Evolutionary conservation across 1,140 invertebrate species (phyloP).

Genomic region (Steinernema khuongi): DNA sequence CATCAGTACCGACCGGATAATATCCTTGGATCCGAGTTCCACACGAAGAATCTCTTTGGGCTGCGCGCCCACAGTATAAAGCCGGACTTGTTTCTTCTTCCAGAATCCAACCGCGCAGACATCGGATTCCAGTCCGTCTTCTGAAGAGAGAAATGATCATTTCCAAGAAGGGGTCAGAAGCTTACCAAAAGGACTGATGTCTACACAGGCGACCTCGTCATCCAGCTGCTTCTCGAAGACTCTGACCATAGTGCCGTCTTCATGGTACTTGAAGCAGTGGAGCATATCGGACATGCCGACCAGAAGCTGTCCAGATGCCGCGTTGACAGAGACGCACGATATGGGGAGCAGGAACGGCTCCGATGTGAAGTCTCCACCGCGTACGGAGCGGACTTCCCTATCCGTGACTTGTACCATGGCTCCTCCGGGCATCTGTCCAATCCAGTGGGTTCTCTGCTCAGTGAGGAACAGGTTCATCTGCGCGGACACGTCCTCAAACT

Average conservation of each 20-base stretch:
- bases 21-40: slow-evolving; percentile 79
- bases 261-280: slow-evolving; percentile 65
- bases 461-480: slow-evolving; percentile 61
- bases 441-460: slow-evolving; percentile 84
- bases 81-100: slow-evolving; percentile 71
- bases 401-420: slow-evolving; percentile 78
- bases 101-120: slow-evolving; percentile 87
- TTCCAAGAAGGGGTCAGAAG: slow-evolving; percentile 25
- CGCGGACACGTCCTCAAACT: slow-evolving; percentile 75
- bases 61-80: slow-evolving; percentile 9
- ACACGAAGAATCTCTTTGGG: slow-evolving; percentile 73
- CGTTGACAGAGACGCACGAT: slow-evolving; percentile 81
- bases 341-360: slow-evolving; percentile 67
- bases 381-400: slow-evolving; percentile 68
- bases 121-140: slow-evolving; percentile 66
- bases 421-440: slow-evolving; percentile 77
- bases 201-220: slow-evolving; percentile 90
- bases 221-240: slow-evolving; percentile 68
- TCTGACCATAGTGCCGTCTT: slow-evolving; percentile 64
- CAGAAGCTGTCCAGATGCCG: slow-evolving; percentile 70
- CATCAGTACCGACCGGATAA: slow-evolving; percentile 87
- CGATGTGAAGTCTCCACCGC: slow-evolving; percentile 52
- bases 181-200: slow-evolving; percentile 75
- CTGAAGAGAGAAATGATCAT: slow-evolving; percentile 43
- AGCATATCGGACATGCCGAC: slow-evolving; percentile 80